phyloP scores from a whole-genome alignment of 2,888 invertebrate genomes.

The Noctua comes region DNA sequence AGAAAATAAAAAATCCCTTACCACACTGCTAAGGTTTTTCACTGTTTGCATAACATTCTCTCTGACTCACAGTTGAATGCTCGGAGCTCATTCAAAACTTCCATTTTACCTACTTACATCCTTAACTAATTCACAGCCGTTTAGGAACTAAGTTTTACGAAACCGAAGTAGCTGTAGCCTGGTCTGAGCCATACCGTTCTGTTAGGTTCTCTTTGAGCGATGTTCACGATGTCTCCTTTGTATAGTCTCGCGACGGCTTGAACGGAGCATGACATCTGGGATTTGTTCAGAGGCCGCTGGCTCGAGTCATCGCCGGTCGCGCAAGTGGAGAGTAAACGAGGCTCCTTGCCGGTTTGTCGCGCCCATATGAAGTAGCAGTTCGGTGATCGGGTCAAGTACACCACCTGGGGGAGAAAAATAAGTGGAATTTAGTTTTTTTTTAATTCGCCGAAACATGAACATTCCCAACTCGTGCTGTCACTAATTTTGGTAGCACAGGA shows the following conservation, averaged over 20 bases:
- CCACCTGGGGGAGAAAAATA: slow-evolving; percentile 75
- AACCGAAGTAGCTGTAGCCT: slow-evolving; percentile 85
- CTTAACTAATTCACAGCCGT: slow-evolving; percentile 77
- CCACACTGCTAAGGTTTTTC: slow-evolving; percentile 34
- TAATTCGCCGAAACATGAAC: too few relatives aligned
- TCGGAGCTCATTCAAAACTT: slow-evolving; percentile 45
- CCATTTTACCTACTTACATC: slow-evolving; percentile 39
- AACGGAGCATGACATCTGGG: slow-evolving; percentile 84
- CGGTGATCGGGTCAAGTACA: slow-evolving; percentile 82
- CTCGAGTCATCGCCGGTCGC: slow-evolving; percentile 82
- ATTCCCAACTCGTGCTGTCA: neutral
- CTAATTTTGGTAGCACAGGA: neutral
- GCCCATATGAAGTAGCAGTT: slow-evolving; percentile 85
- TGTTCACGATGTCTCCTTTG: slow-evolving; percentile 80
- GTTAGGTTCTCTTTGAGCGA: slow-evolving; percentile 84
- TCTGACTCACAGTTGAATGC: slow-evolving; percentile 57
- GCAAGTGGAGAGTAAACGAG: slow-evolving; percentile 79
- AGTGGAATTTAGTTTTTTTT: neutral
- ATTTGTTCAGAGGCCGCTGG: slow-evolving; percentile 73
- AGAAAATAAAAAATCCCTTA: slow-evolving; percentile 30
- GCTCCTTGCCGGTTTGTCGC: slow-evolving; percentile 65
- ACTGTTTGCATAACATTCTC: slow-evolving; percentile 40
- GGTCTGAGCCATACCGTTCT: slow-evolving; percentile 81
- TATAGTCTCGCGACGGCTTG: slow-evolving; percentile 81
- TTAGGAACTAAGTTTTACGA: slow-evolving; percentile 87